A percentile compares a stretch with the other conserved stretches of the same genome.
Conservation (phyloP, 1,140 invertebrate genomes). For the Drosophila guanche region DNA sequence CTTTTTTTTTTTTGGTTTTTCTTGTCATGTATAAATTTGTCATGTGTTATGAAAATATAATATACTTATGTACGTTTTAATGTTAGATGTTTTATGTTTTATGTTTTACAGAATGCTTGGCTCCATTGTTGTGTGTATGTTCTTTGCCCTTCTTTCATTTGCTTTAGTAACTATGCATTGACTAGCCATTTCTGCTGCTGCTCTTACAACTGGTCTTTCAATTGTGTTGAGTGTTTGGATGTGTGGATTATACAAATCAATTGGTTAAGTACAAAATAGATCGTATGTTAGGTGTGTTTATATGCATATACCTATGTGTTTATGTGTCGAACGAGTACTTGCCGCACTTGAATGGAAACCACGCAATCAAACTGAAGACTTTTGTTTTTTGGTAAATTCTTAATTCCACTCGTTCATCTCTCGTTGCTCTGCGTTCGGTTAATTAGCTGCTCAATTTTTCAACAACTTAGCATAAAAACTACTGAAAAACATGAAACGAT, state of each 20-base stretch:
- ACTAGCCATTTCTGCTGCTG: constrained; percentile 57
- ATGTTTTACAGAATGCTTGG: constrained; percentile 78
- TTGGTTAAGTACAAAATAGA: constrained; percentile 72
- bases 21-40: constrained; percentile 79
- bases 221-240: constrained; percentile 20
- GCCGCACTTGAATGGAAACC: constrained; percentile 69
- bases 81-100: constrained; percentile 69
- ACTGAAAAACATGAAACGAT: constrained; percentile 63
- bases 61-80: constrained; percentile 79
- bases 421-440: constrained; percentile 10
- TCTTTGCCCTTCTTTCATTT: constrained; percentile 39
- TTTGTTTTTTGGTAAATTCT: constrained; percentile 51
- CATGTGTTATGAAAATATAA: constrained; percentile 82
- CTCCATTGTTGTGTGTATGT: constrained; percentile 31
- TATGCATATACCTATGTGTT: constrained; percentile 39
- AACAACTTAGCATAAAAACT: constrained; percentile 72
- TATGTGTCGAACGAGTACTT: constrained; percentile 34
- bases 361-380: constrained; percentile 77
- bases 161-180: constrained; percentile 76
- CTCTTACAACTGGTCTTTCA: neutral
- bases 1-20: constrained; percentile 27
- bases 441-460: constrained; percentile 60
- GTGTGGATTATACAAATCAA: constrained; percentile 66
- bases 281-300: constrained; percentile 35
- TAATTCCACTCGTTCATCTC: constrained; percentile 41